Evolutionary conservation across 1,140 invertebrate genomes (phyloP).

Genomic region (Ganaspis sp.): DNA sequence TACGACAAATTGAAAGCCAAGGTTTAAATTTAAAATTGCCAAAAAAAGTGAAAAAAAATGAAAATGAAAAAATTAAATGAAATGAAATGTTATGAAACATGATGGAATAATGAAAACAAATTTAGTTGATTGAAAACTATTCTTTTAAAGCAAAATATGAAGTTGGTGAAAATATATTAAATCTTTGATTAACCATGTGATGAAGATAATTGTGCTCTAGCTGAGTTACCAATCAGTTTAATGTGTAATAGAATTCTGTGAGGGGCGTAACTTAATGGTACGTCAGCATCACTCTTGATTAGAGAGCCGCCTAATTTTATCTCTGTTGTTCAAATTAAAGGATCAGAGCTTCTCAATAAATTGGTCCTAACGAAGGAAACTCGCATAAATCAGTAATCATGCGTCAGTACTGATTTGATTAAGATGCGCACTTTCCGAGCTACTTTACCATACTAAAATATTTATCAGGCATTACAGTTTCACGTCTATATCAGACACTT

Average conservation of each 20-base stretch:
- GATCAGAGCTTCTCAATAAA: constrained; percentile 6
- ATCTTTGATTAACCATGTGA: neutral
- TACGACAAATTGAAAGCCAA: no score
- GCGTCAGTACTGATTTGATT: neutral
- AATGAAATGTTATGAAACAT: no score
- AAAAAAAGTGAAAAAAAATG: neutral
- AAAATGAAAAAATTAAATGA: no score
- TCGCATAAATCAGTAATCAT: neutral
- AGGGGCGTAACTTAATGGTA: constrained; percentile 5
- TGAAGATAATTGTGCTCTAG: neutral
- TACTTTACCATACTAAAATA: neutral
- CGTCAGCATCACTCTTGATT: neutral
- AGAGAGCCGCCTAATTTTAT: neutral
- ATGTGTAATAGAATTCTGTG: neutral
- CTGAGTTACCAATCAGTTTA: constrained; percentile 1
- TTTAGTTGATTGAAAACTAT: no score
- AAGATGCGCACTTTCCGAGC: neutral
- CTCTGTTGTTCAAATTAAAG: neutral
- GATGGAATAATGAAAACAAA: no score
- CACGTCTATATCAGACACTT: no score
- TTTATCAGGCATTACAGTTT: neutral
- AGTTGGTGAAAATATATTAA: neutral
- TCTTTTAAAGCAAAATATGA: no score
- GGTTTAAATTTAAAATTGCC: neutral
- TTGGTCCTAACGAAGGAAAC: neutral